Conservation (phyloP, 2,113 vertebrate genomes). For the Prunella himalayana region DNA sequence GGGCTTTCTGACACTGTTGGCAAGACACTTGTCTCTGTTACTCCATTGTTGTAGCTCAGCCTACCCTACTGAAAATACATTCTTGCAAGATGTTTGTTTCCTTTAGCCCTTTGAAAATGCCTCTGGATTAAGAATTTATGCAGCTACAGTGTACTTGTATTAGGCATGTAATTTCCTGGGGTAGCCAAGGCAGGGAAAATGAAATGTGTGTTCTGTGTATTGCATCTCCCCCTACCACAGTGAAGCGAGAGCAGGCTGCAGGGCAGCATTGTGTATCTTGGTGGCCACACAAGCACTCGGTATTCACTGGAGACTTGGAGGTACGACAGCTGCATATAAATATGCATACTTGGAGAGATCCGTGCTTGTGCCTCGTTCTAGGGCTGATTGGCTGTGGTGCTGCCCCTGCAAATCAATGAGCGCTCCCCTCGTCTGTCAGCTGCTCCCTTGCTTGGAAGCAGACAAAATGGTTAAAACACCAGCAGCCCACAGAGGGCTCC, state of each 20-base stretch:
- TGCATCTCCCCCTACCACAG: constrained; percentile 27
- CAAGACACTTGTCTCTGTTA: constrained; percentile 30
- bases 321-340: constrained; percentile 76
- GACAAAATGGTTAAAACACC: constrained; percentile 71
- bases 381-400: constrained; percentile 56
- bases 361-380: constrained; percentile 50
- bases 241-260: constrained; percentile 47
- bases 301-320: constrained; percentile 66
- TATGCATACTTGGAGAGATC: constrained; percentile 71
- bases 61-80: not conserved
- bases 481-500: constrained; percentile 73
- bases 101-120: constrained; percentile 32
- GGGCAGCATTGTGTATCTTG: constrained; percentile 47
- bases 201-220: not conserved
- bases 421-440: constrained; percentile 62
- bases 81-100: constrained; percentile 38
- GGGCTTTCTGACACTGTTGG: not conserved
- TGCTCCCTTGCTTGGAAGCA: constrained; percentile 64
- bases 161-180: not conserved
- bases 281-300: constrained; percentile 67
- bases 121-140: constrained; percentile 23
- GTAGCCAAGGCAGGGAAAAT: constrained; percentile 5
- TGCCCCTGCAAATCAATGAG: constrained; percentile 70
- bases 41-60: constrained; percentile 2
- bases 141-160: not conserved